Conservation (phyloP, 2,113 vertebrate genomes). For the Brienomyrus longianalis region DNA sequence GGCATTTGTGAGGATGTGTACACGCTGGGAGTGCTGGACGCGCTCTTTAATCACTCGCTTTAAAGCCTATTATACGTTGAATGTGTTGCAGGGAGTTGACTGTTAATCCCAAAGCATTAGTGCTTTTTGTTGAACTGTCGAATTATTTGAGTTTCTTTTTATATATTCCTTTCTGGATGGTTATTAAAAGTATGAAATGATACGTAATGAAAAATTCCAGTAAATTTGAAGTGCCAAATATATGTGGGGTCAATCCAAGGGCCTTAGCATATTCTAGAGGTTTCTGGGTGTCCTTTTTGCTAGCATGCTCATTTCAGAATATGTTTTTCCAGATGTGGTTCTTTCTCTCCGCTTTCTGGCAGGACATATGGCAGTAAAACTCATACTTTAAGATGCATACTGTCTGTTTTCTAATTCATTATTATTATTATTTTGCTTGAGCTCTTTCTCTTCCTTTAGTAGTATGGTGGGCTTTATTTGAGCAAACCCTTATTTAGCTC, state of each 20-base stretch:
- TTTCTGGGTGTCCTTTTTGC: not conserved
- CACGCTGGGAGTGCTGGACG: conserved; percentile 62
- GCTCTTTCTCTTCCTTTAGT: conserved; percentile 41
- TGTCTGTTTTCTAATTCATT: not conserved
- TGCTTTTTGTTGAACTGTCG: not conserved
- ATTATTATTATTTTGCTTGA: not conserved
- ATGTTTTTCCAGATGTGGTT: conserved; percentile 7
- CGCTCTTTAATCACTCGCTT: conserved; percentile 66
- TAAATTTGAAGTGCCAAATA: not conserved
- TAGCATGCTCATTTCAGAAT: not conserved
- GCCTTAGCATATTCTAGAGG: not conserved
- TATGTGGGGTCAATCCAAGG: not conserved
- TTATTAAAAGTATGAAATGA: not conserved
- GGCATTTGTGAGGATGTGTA: conserved; percentile 72
- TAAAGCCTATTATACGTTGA: conserved; percentile 58
- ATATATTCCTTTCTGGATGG: not conserved
- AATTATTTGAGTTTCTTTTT: not conserved
- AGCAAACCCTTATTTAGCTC: conserved; percentile 51
- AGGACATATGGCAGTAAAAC: not conserved
- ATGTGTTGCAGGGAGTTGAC: conserved; percentile 46
- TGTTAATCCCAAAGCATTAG: conserved; percentile 51
- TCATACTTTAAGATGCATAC: not conserved
- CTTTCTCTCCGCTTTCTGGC: not conserved
- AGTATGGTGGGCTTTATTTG: conserved; percentile 44
- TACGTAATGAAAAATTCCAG: not conserved